These are phyloP conservation scores for Cactoblastis cactorum DNA, from an alignment of 2,888 invertebrate genomes.

Conservation along the genomic window DNA sequence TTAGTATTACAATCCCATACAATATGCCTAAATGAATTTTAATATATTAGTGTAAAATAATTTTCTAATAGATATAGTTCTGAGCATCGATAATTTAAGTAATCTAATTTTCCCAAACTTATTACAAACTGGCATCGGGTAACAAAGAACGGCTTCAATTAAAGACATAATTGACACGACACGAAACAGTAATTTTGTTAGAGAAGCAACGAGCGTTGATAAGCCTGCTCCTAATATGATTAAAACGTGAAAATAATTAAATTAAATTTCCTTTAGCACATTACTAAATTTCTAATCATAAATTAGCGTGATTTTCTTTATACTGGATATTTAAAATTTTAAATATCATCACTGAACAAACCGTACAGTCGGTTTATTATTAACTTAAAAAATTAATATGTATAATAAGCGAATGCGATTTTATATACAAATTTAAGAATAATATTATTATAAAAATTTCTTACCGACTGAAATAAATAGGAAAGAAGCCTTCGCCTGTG, in stretches of 20 bases:
- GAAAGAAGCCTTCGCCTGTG: conserved; percentile 67
- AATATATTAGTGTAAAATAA: neutral
- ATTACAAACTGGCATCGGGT: neutral
- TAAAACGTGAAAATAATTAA: neutral
- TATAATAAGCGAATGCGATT: no score
- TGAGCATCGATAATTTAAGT: neutral
- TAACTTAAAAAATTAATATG: no score
- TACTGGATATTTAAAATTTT: no score
- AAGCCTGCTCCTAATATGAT: conserved; percentile 8
- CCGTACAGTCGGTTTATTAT: no score
- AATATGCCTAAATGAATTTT: neutral
- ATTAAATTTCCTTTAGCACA: no score
- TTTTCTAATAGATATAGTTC: neutral
- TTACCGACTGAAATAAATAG: conserved; percentile 71
- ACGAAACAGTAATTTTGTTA: neutral
- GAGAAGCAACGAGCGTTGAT: neutral
- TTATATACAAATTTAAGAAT: no score
- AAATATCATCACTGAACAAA: no score
- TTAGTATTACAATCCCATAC: no score
- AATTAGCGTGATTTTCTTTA: no score
- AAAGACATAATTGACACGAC: neutral
- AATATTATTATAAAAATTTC: no score
- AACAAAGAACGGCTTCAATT: neutral
- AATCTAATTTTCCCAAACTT: neutral
- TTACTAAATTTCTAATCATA: no score